Conservation (phyloP, 2,888 invertebrate species). For the Cryptophagus acutangulus region DNA sequence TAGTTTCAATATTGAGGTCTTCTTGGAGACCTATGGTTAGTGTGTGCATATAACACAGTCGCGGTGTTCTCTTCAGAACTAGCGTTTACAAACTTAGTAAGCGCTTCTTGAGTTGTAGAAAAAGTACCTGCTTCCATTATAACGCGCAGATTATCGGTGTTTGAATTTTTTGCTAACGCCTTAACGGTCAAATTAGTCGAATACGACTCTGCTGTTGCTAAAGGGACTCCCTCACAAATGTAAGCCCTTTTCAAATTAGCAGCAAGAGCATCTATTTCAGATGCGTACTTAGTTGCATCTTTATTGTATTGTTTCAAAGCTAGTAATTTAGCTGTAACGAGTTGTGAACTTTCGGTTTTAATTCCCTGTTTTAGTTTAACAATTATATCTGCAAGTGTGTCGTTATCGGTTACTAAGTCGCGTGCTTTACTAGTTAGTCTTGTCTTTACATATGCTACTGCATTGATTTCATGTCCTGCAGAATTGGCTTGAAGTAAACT, state of each 20-base stretch:
- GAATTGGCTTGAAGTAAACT: too few relatives aligned
- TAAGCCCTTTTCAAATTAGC: slow-evolving; percentile 9
- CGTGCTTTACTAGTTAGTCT: not conserved
- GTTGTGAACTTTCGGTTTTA: slow-evolving; percentile 9
- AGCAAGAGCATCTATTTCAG: slow-evolving; percentile 10
- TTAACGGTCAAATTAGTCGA: too few relatives aligned
- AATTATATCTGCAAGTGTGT: not conserved
- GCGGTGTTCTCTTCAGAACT: too few relatives aligned
- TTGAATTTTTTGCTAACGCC: too few relatives aligned
- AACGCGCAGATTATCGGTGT: slow-evolving; percentile 8
- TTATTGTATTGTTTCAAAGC: slow-evolving; percentile 7
- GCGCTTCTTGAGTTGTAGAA: slow-evolving; percentile 6
- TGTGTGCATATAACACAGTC: not conserved
- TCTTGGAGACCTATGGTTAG: not conserved
- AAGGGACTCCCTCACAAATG: slow-evolving; percentile 14
- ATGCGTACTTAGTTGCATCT: slow-evolving; percentile 6
- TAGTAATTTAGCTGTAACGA: slow-evolving; percentile 5
- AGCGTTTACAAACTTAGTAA: slow-evolving; percentile 14
- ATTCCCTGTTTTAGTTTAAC: slow-evolving; percentile 11
- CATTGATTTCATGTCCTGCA: too few relatives aligned
- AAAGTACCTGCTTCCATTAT: slow-evolving; percentile 14
- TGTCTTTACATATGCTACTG: too few relatives aligned
- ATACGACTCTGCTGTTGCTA: slow-evolving; percentile 6
- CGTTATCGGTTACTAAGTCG: not conserved
- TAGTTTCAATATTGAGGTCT: not conserved